Evolutionary conservation across 2,888 invertebrate species (phyloP).

Genomic region (Caenorhabditis japonica): DNA sequence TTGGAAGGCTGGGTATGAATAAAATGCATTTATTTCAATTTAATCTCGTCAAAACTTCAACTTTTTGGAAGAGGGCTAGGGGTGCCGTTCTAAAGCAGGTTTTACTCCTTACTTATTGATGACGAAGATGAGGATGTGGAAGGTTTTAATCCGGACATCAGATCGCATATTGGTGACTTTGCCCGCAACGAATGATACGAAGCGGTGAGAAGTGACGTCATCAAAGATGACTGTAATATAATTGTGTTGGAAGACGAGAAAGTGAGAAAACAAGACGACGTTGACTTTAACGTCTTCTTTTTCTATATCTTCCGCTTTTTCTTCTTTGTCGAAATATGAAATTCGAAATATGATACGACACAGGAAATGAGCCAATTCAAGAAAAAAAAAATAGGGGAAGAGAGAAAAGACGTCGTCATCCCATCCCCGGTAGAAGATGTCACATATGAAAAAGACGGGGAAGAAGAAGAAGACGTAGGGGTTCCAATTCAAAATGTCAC

Average conservation of each 20-base stretch:
- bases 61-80: too few species aligned
- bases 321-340: constrained; percentile 40
- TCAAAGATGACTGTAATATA: constrained; percentile 12
- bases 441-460: constrained; percentile 11
- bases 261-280: constrained; percentile 21
- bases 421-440: constrained; percentile 25
- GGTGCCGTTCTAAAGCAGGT: too few species aligned
- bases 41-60: too few species aligned
- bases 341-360: constrained; percentile 24
- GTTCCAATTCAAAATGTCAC: constrained; percentile 12
- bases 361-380: constrained; percentile 46
- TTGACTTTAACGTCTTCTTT: constrained; percentile 8
- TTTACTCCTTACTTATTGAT: constrained; percentile 8
- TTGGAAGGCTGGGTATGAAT: too few species aligned
- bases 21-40: too few species aligned
- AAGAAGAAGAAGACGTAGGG: too few species aligned
- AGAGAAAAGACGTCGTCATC: constrained; percentile 1
- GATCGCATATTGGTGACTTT: constrained; percentile 37
- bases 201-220: constrained; percentile 51
- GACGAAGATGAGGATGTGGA: constrained; percentile 38
- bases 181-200: constrained; percentile 46
- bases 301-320: constrained; percentile 13
- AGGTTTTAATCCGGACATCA: constrained; percentile 26
- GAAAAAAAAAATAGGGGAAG: constrained; percentile 3
- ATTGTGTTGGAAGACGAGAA: not conserved